Evolutionary conservation across 2,888 invertebrate species (phyloP).

Genomic region (Eupithecia subumbrata): DNA sequence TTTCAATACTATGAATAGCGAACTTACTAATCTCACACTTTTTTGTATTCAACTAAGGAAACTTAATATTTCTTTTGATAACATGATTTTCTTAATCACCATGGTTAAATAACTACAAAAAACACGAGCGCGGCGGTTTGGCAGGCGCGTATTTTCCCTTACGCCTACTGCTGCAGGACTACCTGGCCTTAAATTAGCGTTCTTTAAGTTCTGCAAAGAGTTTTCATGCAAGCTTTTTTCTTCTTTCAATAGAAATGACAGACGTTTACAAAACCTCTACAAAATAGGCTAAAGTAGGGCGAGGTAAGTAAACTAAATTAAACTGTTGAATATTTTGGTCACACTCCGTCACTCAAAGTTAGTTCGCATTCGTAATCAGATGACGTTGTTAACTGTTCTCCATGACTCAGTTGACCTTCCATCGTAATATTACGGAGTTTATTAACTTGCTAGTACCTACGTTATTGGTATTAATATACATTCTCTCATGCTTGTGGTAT

Average conservation of each 20-base stretch:
- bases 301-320: constrained; percentile 41
- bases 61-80: too few species aligned
- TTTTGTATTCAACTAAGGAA: too few species aligned
- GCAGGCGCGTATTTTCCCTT: too few species aligned
- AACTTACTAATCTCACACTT: too few species aligned
- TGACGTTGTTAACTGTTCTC: constrained; percentile 32
- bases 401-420: constrained; percentile 32
- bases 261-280: constrained; percentile 14
- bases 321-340: constrained; percentile 44
- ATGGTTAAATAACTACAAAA: too few species aligned
- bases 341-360: constrained; percentile 42
- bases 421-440: constrained; percentile 22
- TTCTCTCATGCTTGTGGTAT: constrained; percentile 7
- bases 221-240: neutral
- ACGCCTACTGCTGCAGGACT: too few species aligned
- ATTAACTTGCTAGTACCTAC: constrained; percentile 29
- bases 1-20: too few species aligned
- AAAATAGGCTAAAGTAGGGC: constrained; percentile 27
- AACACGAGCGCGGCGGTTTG: too few species aligned
- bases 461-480: constrained; percentile 18
- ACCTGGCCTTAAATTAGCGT: neutral
- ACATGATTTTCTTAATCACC: too few species aligned
- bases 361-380: constrained; percentile 40
- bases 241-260: neutral
- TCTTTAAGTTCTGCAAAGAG: neutral